Evolutionary conservation across 2,113 vertebrate genomes (phyloP), one percentile per base, ranked within the genome.

Genomic region (Chlorodrepanis virens): DNA sequence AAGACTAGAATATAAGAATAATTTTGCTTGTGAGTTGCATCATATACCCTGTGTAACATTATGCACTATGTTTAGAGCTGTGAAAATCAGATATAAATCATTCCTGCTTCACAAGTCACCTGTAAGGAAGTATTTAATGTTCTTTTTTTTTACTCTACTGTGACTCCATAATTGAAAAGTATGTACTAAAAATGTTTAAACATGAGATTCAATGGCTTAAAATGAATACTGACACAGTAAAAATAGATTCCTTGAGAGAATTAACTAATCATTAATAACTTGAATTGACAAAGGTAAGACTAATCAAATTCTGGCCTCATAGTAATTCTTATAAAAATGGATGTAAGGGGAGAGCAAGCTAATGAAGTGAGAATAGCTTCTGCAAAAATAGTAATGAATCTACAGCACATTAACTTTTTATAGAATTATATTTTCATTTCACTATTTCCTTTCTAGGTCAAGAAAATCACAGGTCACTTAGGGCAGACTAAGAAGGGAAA

Each of bases 181-280:
- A 92, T 97, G 93, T 96, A 84, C 83, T 97, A 89, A 94, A 94
- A 96, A 94, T 94, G 96, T 97, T 98, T 97, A 96, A 97, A 97
- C 93, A 97, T 96, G 93, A 97, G 84, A 85, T 95, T 87, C 87
- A 89, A 64, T 96, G 80, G 83, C 81, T 96, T 95, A 94, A 96
- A 97, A 90, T 90, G 90, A 97, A 95, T 96, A 94, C 44, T 89
- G 89, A 82, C 84, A 96, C 53, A 75, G 90, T 97, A 95, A 97
- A 97, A 96, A 97, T 97, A 97, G 96, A 93, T 95, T 94, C 64
- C 87, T 94, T 91, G 87, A 94, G 91, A 93, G 92, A 96, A 94
- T 95, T 97, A 97, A 96, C 91, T 95, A 93, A 93, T 96, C 96
- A 96, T 97, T 98, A 97, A 96, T 93, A 98, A 96, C 85, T 64